Evolutionary conservation across 2,888 invertebrate genomes (phyloP), one percentile per base, ranked within the genome.

Genomic region (Drosophila putrida): DNA sequence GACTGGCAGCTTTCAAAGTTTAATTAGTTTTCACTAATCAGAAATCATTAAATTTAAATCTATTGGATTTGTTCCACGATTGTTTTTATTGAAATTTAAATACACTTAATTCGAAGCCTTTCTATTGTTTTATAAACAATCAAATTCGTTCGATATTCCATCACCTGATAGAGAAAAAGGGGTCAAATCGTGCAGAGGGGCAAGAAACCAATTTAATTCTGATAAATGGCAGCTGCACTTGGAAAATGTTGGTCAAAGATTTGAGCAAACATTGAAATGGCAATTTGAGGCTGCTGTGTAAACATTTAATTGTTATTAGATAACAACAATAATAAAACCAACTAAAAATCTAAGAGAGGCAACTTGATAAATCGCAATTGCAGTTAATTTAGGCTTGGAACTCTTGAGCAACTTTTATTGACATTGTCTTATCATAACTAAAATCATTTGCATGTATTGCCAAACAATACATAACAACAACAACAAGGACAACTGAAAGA

Each of bases 401-500:
- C 15, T 15, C 11, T 50, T 63, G 36, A 68, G 50, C 62, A 59
- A 74, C 79, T 58, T 84, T 82, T 88, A 83, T 80, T 85, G 88
- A 73, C 82, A 79, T 66, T 13, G 72, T 49, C 63, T 85, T 79
- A 80, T 82, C 88, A 80, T 78, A 85, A 80, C 78, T 70, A 82
- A 88, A 85, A 80, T 80, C 71, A 80, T 80, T 86, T 84, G 84
- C 82, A 86, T 82, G 81, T 49, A 33, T 57, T 58, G 41, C 35
- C 59, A 61, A 62, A n/a, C 51, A 57, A 54, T 9, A 54, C 20
- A 31, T 25, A 47, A 38, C 63, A 57, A 57, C 54, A 31, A 51
- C 6, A n/a, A 58, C 54, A 67, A 47, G 50, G 31, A 62, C 44
- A 38, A 49, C 20, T 15, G 31, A 11, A 15, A 15, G 31, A 15